Base-by-base conservation (phyloP, 2,888 invertebrate species). In the Alitta virens region DNA sequence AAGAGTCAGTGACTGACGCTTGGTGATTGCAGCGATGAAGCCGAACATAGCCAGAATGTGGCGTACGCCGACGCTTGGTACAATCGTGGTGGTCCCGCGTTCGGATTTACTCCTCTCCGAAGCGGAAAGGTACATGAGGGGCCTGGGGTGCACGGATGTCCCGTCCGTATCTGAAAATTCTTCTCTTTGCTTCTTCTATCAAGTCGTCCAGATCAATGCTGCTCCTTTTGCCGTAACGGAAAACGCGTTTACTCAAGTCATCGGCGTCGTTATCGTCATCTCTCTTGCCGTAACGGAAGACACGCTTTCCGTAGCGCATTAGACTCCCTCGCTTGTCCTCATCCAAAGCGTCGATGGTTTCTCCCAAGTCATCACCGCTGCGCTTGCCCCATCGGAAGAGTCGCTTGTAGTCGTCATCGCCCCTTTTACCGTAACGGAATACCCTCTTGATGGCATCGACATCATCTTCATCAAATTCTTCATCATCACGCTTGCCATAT, bases 121-220 rank as follows among this genome's bases (percentile, higher is more conserved):
- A 60, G 18, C 60, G 53, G 60, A 60, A 60, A 25, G 60, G 60
- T 2, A 60, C 60, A 42, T 60, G 60, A 2, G 60, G 60, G 9
- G 23, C 38, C 18, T n/a, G 18, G 12, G 18, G 1, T 1, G 60
- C 60, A 5, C 60, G 40, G 40, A 53, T 54, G 26, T 60, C 60
- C 12, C 60, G 52, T 14, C 60, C 60, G 25, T 60, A 60, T 12
- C 60, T 40, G 49, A 59, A 49, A 21, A 59, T 50, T 14, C 59
- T 25, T 40, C 59, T 18, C 52, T 59, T 59, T 18, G 49, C 49
- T 40, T 59, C 59, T 51, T 59, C 59, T 5, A 59, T 33, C n/a
- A 24, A 14, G 14, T 21, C 60, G 14, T 60, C 60, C 25, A 24
- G 24, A 23, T 52, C 52, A 2, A 52, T 9, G 52, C 16, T 24